phyloP scores from a whole-genome alignment of 2,797 vertebrate species.

The Eutrigla gurnardus region DNA sequence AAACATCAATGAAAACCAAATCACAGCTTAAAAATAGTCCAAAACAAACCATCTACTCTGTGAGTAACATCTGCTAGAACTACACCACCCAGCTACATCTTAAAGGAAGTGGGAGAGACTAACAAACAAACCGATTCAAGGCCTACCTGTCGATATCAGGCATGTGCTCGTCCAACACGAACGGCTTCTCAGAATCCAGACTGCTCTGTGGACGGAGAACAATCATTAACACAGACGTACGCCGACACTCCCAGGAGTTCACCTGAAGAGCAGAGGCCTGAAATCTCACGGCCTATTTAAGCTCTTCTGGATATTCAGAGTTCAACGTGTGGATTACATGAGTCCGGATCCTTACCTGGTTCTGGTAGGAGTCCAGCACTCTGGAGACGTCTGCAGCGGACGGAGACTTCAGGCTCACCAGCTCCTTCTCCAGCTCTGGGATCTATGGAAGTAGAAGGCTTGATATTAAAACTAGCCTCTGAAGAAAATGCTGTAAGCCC shows the following conservation, averaged over 20 bases:
- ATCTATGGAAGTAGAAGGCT: conserved; percentile 77
- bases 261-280: neutral
- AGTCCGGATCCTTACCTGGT: conserved; percentile 80
- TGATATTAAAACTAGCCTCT: neutral
- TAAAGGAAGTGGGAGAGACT: neutral
- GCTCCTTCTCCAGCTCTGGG: conserved; percentile 89
- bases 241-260: neutral
- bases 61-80: neutral
- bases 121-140: neutral
- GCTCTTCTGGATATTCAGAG: neutral
- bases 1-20: neutral
- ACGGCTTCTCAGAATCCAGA: conserved; percentile 74
- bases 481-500: neutral
- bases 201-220: conserved; percentile 61
- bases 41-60: neutral
- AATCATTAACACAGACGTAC: neutral
- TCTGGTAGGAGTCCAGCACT: conserved; percentile 88
- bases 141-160: conserved; percentile 75
- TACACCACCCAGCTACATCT: neutral
- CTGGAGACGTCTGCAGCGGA: conserved; percentile 85
- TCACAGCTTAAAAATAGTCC: conserved; percentile 3
- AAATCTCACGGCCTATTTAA: neutral
- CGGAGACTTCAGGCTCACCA: conserved; percentile 88
- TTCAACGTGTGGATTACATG: neutral
- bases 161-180: conserved; percentile 70